A percentile compares a stretch with the other conserved stretches of the same genome.
phyloP scores from a whole-genome alignment of 2,888 invertebrate species.

The Cremastinae sp. region DNA sequence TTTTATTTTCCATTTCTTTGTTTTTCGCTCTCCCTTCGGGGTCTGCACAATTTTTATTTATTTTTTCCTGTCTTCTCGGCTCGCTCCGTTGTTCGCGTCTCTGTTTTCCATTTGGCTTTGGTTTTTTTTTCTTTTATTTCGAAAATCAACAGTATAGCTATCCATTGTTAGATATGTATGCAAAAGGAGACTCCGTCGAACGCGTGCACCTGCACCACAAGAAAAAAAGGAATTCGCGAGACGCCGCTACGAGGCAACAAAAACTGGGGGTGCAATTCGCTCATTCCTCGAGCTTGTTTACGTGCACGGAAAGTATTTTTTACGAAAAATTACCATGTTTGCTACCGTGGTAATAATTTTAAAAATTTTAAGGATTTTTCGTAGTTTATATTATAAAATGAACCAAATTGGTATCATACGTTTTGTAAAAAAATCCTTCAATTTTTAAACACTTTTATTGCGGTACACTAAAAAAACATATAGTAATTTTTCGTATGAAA shows the following conservation, averaged over 20 bases:
- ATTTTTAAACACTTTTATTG: no score
- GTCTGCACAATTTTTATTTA: conserved; percentile 37
- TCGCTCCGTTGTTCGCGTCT: conserved; percentile 7
- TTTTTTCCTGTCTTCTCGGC: conserved; percentile 29
- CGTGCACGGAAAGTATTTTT: conserved; percentile 2
- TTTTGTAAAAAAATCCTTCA: no score
- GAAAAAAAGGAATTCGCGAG: conserved; percentile 29
- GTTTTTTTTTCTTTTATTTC: conserved; percentile 24
- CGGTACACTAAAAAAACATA: no score
- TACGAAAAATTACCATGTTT: no score
- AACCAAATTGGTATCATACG: no score
- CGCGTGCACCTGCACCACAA: conserved; percentile 14
- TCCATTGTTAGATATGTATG: conserved; percentile 18
- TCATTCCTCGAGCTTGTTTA: neutral
- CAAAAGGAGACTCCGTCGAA: conserved; percentile 6
- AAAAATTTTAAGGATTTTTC: no score
- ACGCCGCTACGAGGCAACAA: conserved; percentile 21
- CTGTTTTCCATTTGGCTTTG: neutral
- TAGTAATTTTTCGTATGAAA: no score
- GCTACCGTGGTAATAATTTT: no score
- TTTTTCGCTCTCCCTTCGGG: conserved; percentile 15
- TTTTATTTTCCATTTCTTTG: neutral
- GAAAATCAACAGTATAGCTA: conserved; percentile 22
- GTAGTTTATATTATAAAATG: no score
- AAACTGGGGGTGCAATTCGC: conserved; percentile 28